Conservation (phyloP, 2,888 invertebrate genomes). For the Empis livida region DNA sequence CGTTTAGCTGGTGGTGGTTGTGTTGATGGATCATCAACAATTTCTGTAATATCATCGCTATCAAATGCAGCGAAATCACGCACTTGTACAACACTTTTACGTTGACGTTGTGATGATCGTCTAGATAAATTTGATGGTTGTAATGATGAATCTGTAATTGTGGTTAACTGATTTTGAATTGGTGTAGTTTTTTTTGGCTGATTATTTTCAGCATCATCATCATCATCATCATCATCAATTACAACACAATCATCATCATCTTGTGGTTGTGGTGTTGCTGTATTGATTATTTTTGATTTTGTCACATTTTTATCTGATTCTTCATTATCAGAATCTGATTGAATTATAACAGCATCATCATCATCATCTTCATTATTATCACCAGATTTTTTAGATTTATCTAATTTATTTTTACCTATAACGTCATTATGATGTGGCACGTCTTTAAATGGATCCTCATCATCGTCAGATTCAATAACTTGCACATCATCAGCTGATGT, state of each 20-base stretch:
- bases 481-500: constrained; percentile 10
- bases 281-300: no score
- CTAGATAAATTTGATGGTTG: constrained; percentile 16
- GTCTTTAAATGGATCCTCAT: constrained; percentile 5
- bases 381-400: neutral
- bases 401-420: no score
- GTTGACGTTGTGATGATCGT: constrained; percentile 26
- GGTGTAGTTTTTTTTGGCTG: constrained; percentile 25
- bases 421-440: neutral
- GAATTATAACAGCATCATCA: constrained; percentile 35
- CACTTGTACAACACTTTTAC: constrained; percentile 32
- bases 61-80: constrained; percentile 27
- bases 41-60: constrained; percentile 36
- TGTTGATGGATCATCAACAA: constrained; percentile 40
- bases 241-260: constrained; percentile 7
- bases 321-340: constrained; percentile 34
- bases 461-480: constrained; percentile 14
- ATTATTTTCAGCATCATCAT: constrained; percentile 12
- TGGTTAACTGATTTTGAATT: constrained; percentile 18
- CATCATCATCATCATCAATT: constrained; percentile 10
- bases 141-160: constrained; percentile 18
- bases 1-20: constrained; percentile 31
- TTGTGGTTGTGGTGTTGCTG: neutral
- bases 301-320: constrained; percentile 14
- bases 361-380: constrained; percentile 6